Conservation (phyloP, 2,113 vertebrate species). For the Neogobius melanostomus region DNA sequence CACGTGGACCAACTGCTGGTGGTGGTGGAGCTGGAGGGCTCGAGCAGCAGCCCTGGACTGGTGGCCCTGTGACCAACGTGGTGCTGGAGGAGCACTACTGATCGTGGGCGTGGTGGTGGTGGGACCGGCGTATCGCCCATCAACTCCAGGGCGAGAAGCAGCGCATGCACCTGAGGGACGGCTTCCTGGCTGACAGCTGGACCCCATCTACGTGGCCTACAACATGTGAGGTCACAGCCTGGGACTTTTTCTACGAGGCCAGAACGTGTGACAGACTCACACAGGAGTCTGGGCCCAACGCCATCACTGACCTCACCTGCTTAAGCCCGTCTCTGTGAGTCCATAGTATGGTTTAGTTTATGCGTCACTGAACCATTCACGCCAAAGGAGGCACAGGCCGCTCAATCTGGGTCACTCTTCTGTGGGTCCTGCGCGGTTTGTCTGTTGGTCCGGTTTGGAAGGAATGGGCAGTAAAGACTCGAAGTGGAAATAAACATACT, state of each 20-base stretch:
- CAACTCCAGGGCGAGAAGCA: slow-evolving; percentile 95
- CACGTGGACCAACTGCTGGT: slow-evolving; percentile 98
- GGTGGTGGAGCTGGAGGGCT: slow-evolving; percentile 94
- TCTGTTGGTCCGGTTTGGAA: too few species aligned
- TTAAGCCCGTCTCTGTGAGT: neutral
- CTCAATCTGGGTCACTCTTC: too few species aligned
- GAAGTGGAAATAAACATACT: too few species aligned
- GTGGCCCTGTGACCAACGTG: slow-evolving; percentile 91
- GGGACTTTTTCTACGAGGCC: too few species aligned
- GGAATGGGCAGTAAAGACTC: too few species aligned
- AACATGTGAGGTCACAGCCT: slow-evolving; percentile 82
- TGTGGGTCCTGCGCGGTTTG: too few species aligned
- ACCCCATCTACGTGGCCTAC: slow-evolving; percentile 97
- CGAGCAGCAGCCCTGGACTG: slow-evolving; percentile 93
- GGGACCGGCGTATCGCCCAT: slow-evolving; percentile 95
- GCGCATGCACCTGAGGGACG: slow-evolving; percentile 95
- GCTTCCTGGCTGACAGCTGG: slow-evolving; percentile 96
- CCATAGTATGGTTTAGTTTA: too few species aligned
- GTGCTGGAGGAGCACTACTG: slow-evolving; percentile 95
- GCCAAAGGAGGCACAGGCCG: too few species aligned
- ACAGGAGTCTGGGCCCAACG: too few species aligned
- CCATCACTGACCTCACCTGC: too few species aligned
- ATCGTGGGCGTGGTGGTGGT: slow-evolving; percentile 95
- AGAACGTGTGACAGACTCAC: too few species aligned
- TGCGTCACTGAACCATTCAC: too few species aligned